Evolutionary conservation across 2,888 invertebrate genomes (phyloP), one percentile per base, ranked within the genome.

Genomic region (Tenthredo livida): DNA sequence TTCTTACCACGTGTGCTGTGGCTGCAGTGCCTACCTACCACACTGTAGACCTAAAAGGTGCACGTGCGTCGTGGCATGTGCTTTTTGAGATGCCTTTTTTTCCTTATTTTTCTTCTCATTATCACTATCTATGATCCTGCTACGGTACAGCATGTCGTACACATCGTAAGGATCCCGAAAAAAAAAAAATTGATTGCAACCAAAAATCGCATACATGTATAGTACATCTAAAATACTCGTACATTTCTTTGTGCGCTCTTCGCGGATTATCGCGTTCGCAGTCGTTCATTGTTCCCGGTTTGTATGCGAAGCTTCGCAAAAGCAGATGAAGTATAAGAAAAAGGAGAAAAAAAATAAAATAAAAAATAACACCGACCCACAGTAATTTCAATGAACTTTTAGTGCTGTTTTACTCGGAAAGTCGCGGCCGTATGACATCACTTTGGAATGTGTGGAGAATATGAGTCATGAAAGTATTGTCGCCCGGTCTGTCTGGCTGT

Each of bases 401-500:
- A 84, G 84, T 83, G 84, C 80, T 67, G 86, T 86, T 87, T 86
- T 72, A 85, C 21, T 80, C 61, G n/a, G 50, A 17, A 80, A 40
- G 80, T 54, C 54, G 21, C 54, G 21, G 72, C 2, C 86, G 67
- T 70, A 90, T 92, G 92, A 91, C 92, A 91, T 93, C 92, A 91
- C 88, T 87, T 82, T 86, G 91, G 92, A 92, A 92, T 92, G 92
- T 86, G 89, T 89, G 90, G 89, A 89, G 87, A 87, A 61, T 61
- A 37, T 80, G 80, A 80, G 80, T 80, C 80, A 80, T 61, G 12
- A 58, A 80, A 80, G 58, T 77, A 61, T 80, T 61, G 80, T 80
- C 58, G 58, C 80, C 80, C 80, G 12, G 9, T 61, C 21, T 40
- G 80, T 61, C 37, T 80, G 80, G 80, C 33, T 50, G 58, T 61